phyloP scores from a whole-genome alignment of 2,113 vertebrate species.

The Gobiocypris rarus region DNA sequence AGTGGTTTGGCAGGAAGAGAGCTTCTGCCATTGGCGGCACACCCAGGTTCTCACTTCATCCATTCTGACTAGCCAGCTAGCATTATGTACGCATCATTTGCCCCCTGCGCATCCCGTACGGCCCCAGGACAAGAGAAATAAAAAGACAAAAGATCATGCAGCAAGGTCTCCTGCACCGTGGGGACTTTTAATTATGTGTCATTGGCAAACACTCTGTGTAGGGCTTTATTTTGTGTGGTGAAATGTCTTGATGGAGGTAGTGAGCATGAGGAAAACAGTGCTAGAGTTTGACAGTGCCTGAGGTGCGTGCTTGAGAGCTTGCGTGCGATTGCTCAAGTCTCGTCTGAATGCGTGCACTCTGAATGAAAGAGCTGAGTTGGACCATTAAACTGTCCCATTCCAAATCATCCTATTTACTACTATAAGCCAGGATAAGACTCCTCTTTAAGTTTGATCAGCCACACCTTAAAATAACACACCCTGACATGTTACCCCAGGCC shows the following conservation, averaged over 20 bases:
- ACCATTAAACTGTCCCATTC: not conserved
- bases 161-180: not conserved
- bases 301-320: not conserved
- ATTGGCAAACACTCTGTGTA: slow-evolving; percentile 3
- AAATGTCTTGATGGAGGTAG: slow-evolving; percentile 56
- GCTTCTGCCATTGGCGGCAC: slow-evolving; percentile 51
- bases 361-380: not conserved
- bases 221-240: slow-evolving; percentile 46
- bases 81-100: slow-evolving; percentile 31
- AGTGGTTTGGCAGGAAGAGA: slow-evolving; percentile 16
- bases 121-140: slow-evolving; percentile 34
- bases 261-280: slow-evolving; percentile 60
- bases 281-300: slow-evolving; percentile 37
- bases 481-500: not conserved
- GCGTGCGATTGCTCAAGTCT: not conserved
- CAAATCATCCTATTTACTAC: not conserved
- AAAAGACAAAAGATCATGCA: slow-evolving; percentile 9
- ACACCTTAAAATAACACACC: slow-evolving; percentile 7
- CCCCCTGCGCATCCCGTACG: slow-evolving; percentile 4
- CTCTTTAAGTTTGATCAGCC: not conserved
- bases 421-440: slow-evolving; percentile 10
- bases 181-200: slow-evolving; percentile 21
- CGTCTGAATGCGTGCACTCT: not conserved
- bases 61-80: slow-evolving; percentile 46
- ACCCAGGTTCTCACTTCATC: slow-evolving; percentile 65